Percentiles rank a stretch among this genome's conserved stretches.
These are phyloP conservation scores for Sebastes aleutianus DNA, from an alignment of 2,797 vertebrate genomes.

Conservation along the genomic window DNA sequence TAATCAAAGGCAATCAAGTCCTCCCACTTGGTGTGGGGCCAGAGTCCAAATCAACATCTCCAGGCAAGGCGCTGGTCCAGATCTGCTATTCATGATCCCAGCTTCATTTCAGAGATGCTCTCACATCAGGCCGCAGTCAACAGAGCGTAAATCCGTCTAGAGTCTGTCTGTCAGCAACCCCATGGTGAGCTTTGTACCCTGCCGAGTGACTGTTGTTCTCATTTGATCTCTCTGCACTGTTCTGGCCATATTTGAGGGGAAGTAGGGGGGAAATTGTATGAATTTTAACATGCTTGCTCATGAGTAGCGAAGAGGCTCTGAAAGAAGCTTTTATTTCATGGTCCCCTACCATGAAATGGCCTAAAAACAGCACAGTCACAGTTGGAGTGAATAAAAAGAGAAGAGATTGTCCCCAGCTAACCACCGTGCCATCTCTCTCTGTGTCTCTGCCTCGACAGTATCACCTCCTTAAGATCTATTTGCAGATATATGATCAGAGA, in stretches of 20 bases:
- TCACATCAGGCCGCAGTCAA: slow-evolving; percentile 23
- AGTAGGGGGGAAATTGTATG: not conserved
- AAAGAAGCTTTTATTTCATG: slow-evolving; percentile 61
- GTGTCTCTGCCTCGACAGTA: slow-evolving; percentile 19
- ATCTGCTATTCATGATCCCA: slow-evolving; percentile 41
- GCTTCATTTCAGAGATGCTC: slow-evolving; percentile 50
- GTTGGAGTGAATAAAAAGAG: slow-evolving; percentile 41
- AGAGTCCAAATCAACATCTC: slow-evolving; percentile 58
- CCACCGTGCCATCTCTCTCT: slow-evolving; percentile 20
- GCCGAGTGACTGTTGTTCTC: slow-evolving; percentile 39
- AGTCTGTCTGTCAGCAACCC: slow-evolving; percentile 24
- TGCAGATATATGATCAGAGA: slow-evolving; percentile 49
- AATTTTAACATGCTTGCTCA: slow-evolving; percentile 41
- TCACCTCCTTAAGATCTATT: slow-evolving; percentile 54
- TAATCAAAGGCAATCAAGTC: slow-evolving; percentile 65
- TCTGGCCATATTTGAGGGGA: slow-evolving; percentile 24
- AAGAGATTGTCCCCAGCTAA: slow-evolving; percentile 25
- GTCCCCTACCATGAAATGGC: slow-evolving; percentile 61
- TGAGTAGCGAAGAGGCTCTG: slow-evolving; percentile 28
- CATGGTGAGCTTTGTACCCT: slow-evolving; percentile 26
- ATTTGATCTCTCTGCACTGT: slow-evolving; percentile 36
- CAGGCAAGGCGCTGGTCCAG: slow-evolving; percentile 47
- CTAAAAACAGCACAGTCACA: slow-evolving; percentile 53
- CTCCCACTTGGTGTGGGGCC: slow-evolving; percentile 49
- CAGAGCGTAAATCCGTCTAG: slow-evolving; percentile 24